These are phyloP conservation scores for Nycteola revayana DNA, from an alignment of 2,888 invertebrate genomes.

Conservation along the genomic window DNA sequence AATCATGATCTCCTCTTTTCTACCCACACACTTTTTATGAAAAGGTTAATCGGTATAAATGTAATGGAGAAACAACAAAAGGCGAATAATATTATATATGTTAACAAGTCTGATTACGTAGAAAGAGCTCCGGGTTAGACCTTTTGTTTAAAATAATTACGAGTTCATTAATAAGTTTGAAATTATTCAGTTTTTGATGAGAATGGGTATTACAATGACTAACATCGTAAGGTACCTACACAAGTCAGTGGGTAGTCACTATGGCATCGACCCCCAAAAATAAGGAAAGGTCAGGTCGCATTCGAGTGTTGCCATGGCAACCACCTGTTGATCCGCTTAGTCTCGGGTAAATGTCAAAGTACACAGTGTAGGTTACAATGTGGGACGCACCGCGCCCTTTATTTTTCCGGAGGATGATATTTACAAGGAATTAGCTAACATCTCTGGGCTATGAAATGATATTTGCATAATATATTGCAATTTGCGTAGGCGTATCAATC, in stretches of 20 bases:
- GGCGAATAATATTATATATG: too few relatives aligned
- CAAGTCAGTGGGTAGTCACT: too few relatives aligned
- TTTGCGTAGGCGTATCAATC: too few relatives aligned
- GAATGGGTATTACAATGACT: too few relatives aligned
- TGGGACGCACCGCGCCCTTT: conserved; percentile 25
- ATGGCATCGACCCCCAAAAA: conserved; percentile 20
- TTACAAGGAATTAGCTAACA: too few relatives aligned
- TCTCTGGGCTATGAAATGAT: too few relatives aligned
- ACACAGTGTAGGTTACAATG: conserved; percentile 34
- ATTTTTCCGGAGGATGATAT: too few relatives aligned
- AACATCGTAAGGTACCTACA: too few relatives aligned
- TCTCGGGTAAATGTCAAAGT: conserved; percentile 55
- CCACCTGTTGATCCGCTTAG: conserved; percentile 56
- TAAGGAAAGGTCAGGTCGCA: conserved; percentile 53
- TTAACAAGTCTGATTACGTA: too few relatives aligned
- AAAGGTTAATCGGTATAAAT: conserved; percentile 12
- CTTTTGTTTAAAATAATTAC: conserved; percentile 8
- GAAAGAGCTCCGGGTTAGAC: background rate
- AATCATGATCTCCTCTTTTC: conserved; percentile 1
- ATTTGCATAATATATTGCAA: too few relatives aligned
- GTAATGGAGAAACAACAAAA: too few relatives aligned
- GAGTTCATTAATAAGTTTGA: background rate
- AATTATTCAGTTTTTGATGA: too few relatives aligned
- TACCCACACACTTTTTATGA: conserved; percentile 8
- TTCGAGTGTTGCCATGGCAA: conserved; percentile 55